Conservation (phyloP, 2,888 invertebrate species). For the Beris morrisii region DNA sequence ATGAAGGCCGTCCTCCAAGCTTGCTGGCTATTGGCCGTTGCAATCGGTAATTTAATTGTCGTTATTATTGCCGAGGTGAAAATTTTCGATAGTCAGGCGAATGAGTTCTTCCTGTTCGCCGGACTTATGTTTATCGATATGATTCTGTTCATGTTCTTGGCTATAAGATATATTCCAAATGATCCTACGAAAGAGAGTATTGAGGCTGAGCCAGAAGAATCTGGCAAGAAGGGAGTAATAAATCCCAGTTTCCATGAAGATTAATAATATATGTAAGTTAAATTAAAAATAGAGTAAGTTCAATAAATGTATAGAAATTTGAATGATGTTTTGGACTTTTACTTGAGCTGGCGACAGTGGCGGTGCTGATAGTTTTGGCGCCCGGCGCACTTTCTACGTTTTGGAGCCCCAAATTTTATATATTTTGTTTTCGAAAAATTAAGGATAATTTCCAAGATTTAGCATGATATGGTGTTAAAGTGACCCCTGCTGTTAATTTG, state of each 20-base stretch:
- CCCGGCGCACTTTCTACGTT: too few species aligned
- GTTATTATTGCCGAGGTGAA: conserved; percentile 81
- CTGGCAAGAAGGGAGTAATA: conserved; percentile 25
- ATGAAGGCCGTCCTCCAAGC: conserved; percentile 96
- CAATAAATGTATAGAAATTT: too few species aligned
- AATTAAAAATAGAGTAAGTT: too few species aligned
- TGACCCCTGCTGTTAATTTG: too few species aligned
- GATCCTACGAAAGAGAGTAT: conserved; percentile 41
- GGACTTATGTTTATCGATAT: conserved; percentile 84
- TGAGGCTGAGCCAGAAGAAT: conserved; percentile 10
- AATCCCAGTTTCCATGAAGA: conserved; percentile 31
- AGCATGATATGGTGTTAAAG: too few species aligned
- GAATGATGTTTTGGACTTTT: too few species aligned
- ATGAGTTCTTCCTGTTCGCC: conserved; percentile 88
- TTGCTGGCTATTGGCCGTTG: conserved; percentile 90
- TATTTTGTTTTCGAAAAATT: too few species aligned
- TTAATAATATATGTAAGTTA: conserved; percentile 10
- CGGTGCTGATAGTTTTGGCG: too few species aligned
- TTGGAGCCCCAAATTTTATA: too few species aligned
- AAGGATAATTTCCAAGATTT: too few species aligned
- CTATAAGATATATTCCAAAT: conserved; percentile 69
- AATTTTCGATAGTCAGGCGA: conserved; percentile 76
- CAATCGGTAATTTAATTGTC: conserved; percentile 92
- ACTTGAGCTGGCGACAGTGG: too few species aligned
- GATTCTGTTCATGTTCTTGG: conserved; percentile 78